A percentile compares a stretch with the other conserved stretches of the same genome.
Conservation (phyloP, 2,888 invertebrate genomes). For the Conops quadrifasciatus region DNA sequence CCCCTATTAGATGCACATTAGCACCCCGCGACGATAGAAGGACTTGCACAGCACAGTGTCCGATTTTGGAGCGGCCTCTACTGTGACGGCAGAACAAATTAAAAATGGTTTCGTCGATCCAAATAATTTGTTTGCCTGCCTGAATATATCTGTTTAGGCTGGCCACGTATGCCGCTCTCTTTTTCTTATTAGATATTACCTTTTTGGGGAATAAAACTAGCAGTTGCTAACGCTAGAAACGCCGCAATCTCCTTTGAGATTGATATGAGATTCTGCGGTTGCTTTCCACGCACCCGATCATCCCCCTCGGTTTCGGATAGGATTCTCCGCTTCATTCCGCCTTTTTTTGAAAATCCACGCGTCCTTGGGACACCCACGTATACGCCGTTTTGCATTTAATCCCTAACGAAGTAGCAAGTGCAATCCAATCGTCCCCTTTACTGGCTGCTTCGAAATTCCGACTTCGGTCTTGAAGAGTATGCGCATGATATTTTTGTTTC, state of each 20-base stretch:
- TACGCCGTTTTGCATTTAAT: background rate
- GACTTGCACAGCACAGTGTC: slow-evolving; percentile 14
- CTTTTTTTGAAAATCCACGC: background rate
- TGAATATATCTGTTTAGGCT: too few relatives aligned
- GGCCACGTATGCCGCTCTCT: too few relatives aligned
- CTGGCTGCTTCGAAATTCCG: background rate
- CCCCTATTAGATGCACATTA: too few relatives aligned
- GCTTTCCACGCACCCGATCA: background rate
- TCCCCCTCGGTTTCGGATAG: background rate
- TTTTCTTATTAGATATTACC: background rate
- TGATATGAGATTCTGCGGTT: background rate
- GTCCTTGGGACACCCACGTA: too few relatives aligned
- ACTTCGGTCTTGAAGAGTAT: background rate
- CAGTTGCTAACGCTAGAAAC: background rate
- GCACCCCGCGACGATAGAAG: slow-evolving; percentile 18
- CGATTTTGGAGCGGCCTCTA: slow-evolving; percentile 9
- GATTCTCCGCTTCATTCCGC: background rate
- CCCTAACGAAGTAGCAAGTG: background rate
- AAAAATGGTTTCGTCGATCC: slow-evolving; percentile 26
- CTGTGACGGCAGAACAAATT: slow-evolving; percentile 26
- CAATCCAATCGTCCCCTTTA: background rate
- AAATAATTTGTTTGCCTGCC: too few relatives aligned
- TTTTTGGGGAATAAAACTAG: slow-evolving; percentile 2
- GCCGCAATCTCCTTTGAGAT: background rate
- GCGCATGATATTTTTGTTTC: background rate